phyloP scores from a whole-genome alignment of 2,888 invertebrate species.

The Alloplasta piceator region DNA sequence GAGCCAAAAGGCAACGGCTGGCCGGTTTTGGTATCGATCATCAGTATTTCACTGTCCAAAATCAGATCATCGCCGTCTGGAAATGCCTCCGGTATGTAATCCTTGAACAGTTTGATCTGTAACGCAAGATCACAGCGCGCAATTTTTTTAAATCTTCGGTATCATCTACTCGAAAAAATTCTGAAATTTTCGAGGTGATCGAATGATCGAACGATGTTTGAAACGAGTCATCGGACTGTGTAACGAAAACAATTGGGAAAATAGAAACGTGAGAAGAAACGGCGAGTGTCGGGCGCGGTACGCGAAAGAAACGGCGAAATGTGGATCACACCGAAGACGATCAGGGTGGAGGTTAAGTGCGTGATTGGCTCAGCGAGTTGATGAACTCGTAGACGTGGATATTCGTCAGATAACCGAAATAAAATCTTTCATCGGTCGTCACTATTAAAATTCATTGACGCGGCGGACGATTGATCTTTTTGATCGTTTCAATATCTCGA shows the following conservation, averaged over 20 bases:
- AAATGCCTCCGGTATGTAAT: slow-evolving; percentile 94
- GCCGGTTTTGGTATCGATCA: slow-evolving; percentile 93
- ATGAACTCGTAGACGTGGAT: neutral
- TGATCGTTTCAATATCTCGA: too few relatives aligned
- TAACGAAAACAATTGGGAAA: too few relatives aligned
- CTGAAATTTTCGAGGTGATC: too few relatives aligned
- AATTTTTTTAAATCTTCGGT: neutral
- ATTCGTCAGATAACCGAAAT: too few relatives aligned
- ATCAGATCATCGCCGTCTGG: slow-evolving; percentile 94
- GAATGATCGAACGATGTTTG: too few relatives aligned
- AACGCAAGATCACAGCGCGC: neutral
- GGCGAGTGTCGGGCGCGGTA: neutral
- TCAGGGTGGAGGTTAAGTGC: neutral
- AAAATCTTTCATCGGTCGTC: too few relatives aligned
- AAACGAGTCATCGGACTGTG: too few relatives aligned
- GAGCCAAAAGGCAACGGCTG: slow-evolving; percentile 96
- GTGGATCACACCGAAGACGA: neutral
- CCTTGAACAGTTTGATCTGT: slow-evolving; percentile 91
- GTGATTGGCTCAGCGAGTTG: slow-evolving; percentile 1
- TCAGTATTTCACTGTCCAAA: slow-evolving; percentile 95
- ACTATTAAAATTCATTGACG: too few relatives aligned
- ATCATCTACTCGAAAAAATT: too few relatives aligned
- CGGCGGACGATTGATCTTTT: too few relatives aligned
- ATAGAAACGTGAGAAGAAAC: neutral
- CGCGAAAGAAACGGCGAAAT: neutral